Evolutionary conservation across 1,140 invertebrate species (phyloP), one percentile per base, ranked within the genome.

Genomic region (Lethrus apterus): DNA sequence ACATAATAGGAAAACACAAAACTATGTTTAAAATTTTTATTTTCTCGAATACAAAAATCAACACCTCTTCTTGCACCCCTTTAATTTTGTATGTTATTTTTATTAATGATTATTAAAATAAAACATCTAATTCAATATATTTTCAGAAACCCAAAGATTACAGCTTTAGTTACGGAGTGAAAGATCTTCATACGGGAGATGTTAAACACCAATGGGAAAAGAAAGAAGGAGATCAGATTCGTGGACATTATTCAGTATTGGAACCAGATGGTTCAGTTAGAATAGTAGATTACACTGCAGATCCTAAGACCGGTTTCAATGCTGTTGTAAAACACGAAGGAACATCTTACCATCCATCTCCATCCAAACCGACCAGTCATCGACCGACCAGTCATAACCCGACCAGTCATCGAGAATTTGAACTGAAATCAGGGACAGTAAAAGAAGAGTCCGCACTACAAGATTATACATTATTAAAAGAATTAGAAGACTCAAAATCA

Each of bases 151-250:
- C 40, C 13, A 42, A 42, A 17, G 40, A 42, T 10, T 86, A 86
- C 65, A 75, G 76, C 51, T 85, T 82, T 59, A 82, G 79, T 55
- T 86, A 86, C 58, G 79, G 78, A 9, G 80, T 86, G 8, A 74
- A 80, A 53, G 84, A 86, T 61, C 72, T 75, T 24, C 75, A 80
- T 63, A 86, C 78, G 17, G 80, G 84, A 50, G 80, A 83, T 56
- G 73, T 79, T 32, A 82, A 84, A 40, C 54, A 60, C 19, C 64
- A 66, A 54, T 66, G 64, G 63, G 63, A 65, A 43, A 64, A 62
- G 42, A 64, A 63, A 48, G 51, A 62, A 36, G 63, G 60, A 3
- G 59, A 63, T 31, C 51, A 46, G 2, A 52, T 66, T 13, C 56
- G 51, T n/a, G 64, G 63, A 0, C 57, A 65, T 31, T 66, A 65